Percentiles rank a stretch among this genome's conserved stretches.
These are phyloP conservation scores for Silurus lanzhouensis DNA, from an alignment of 2,797 vertebrate genomes.

Conservation along the genomic window DNA sequence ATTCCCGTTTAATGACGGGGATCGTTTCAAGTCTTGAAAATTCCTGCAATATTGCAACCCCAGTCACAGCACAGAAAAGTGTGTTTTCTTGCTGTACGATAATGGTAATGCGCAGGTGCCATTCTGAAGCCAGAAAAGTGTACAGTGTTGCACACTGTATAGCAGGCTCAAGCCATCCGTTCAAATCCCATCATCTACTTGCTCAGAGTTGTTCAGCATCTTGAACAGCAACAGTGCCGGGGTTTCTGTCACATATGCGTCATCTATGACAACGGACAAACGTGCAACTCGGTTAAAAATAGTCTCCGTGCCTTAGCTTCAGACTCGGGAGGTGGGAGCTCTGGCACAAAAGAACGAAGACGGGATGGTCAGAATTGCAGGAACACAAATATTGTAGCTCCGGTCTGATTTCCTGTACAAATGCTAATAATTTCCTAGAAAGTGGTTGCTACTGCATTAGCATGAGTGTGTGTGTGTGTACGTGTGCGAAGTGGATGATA, in stretches of 20 bases:
- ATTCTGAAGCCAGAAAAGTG: too few species aligned
- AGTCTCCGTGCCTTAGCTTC: background rate
- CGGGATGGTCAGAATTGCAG: background rate
- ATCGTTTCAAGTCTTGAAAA: too few species aligned
- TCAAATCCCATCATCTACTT: too few species aligned
- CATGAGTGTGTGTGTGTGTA: background rate
- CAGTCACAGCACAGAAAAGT: background rate
- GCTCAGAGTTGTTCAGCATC: background rate
- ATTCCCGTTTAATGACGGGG: too few species aligned
- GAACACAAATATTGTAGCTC: background rate
- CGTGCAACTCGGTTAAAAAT: background rate
- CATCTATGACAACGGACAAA: background rate
- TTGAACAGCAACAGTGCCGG: too few species aligned
- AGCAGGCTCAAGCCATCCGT: too few species aligned
- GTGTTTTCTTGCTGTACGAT: background rate
- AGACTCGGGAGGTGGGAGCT: background rate
- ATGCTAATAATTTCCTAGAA: background rate
- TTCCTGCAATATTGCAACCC: too few species aligned
- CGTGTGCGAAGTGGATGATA: background rate
- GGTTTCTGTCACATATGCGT: background rate
- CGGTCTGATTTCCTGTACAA: background rate
- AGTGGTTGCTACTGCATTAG: background rate
- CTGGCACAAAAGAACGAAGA: background rate
- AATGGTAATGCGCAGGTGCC: too few species aligned
- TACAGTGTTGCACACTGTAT: too few species aligned